Evolutionary conservation across 2,888 invertebrate genomes (phyloP), one percentile per base, ranked within the genome.

Genomic region (Drosophila vallismaia): DNA sequence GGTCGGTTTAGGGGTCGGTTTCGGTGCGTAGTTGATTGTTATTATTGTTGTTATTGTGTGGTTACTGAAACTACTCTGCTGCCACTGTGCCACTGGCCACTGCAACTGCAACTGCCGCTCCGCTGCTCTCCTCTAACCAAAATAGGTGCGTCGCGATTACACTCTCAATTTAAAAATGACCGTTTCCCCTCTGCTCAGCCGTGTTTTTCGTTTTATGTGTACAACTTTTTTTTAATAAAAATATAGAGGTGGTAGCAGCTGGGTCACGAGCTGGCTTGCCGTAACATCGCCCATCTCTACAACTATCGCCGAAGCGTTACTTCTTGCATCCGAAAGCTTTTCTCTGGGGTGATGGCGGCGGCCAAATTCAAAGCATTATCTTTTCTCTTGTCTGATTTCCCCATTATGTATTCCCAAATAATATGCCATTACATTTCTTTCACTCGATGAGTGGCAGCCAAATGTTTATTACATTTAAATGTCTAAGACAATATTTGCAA

Each of bases 81-180:
- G 24, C 24, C 28, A 28, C 28, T 28, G 28, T 44, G 44, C 44
- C 10, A 24, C 24, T 44, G 44, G 33, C 19, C 14, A 36, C 33
- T 50, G 50, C 33, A 19, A 44, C 44, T 44, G 44, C 44, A 19
- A 44, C 46, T 38, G 14, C 38, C 60, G 40, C 45, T 63, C 33
- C 44, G 14, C 44, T 44, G 24, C 44, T 19, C 10, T 24, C 44
- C 44, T 19, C 63, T 62, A 31, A 72, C 80, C 69, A 71, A 71
- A 75, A 77, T 60, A 67, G 59, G 56, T 72, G 70, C 72, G 29
- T 36, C 60, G 46, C 77, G 73, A 75, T 77, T 62, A 73, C 84
- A 86, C 84, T 75, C 68, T 71, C 58, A 79, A 83, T 88, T 88
- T 69, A 73, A 77, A 82, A 81, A 82, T 82, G 40, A 82, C 69